Conservation (phyloP, 2,113 vertebrate genomes). For the Axis porcinus region DNA sequence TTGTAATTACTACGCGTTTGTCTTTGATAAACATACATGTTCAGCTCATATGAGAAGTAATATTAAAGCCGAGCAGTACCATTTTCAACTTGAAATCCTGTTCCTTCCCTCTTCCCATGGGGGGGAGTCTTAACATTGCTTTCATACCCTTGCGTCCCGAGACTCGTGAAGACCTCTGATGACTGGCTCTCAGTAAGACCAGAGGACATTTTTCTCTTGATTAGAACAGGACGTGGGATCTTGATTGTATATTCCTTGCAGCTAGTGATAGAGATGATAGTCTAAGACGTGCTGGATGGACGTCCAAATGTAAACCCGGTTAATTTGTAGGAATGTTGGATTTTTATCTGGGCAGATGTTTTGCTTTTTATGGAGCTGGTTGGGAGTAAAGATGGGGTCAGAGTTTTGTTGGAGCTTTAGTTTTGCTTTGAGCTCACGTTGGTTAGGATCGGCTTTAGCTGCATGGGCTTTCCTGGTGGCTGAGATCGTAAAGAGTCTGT, state of each 20-base stretch:
- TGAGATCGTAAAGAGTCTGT: not conserved
- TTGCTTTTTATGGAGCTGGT: conserved; percentile 39
- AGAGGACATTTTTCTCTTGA: not conserved
- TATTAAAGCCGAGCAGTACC: not conserved
- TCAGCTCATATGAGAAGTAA: not conserved
- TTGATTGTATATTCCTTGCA: not conserved
- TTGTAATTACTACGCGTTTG: not conserved
- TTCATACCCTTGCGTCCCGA: not conserved
- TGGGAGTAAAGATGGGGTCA: not conserved
- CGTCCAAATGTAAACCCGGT: conserved; percentile 40
- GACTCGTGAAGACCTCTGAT: not conserved
- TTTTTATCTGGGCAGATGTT: conserved; percentile 63
- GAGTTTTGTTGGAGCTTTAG: not conserved
- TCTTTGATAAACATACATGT: not conserved
- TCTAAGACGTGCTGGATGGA: not conserved
- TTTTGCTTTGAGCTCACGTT: not conserved
- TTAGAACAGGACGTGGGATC: conserved; percentile 1
- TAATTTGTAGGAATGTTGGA: conserved; percentile 49
- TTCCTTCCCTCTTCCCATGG: too few species aligned
- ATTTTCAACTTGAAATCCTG: not conserved
- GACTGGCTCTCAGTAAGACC: not conserved
- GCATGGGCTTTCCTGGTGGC: not conserved
- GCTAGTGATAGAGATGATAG: not conserved
- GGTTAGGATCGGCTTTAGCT: not conserved
- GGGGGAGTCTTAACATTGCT: not conserved